A percentile compares a stretch with the other conserved stretches of the same genome.
Evolutionary conservation across 2,113 vertebrate species (phyloP).

Genomic region (Dromiciops gliroides): DNA sequence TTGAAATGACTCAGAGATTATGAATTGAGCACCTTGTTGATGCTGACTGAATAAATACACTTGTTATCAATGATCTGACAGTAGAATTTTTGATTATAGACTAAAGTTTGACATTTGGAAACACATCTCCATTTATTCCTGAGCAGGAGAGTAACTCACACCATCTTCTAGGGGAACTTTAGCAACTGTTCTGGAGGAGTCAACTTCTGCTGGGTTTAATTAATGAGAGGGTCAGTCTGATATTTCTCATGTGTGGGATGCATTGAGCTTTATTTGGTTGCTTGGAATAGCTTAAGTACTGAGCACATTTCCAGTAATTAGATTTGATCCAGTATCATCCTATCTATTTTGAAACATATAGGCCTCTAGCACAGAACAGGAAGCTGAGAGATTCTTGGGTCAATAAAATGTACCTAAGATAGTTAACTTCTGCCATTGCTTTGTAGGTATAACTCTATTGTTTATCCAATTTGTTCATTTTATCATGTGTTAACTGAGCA

Average conservation of each 20-base stretch:
- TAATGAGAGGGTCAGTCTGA: slow-evolving; percentile 72
- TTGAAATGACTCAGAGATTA: slow-evolving; percentile 66
- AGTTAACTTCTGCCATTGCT: not conserved
- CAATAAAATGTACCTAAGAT: not conserved
- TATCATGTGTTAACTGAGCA: not conserved
- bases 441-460: slow-evolving; percentile 13
- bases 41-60: slow-evolving; percentile 72
- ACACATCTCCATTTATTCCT: slow-evolving; percentile 66
- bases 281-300: not conserved
- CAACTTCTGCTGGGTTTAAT: slow-evolving; percentile 76
- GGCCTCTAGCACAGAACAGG: not conserved
- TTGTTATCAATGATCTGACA: slow-evolving; percentile 75
- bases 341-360: slow-evolving; percentile 16
- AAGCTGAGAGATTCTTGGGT: not conserved
- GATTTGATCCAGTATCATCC: not conserved
- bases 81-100: slow-evolving; percentile 77
- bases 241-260: slow-evolving; percentile 46
- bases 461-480: not conserved
- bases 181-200: slow-evolving; percentile 70
- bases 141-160: slow-evolving; percentile 64
- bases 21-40: slow-evolving; percentile 47
- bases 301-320: not conserved
- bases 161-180: slow-evolving; percentile 39
- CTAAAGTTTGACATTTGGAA: slow-evolving; percentile 71
- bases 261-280: slow-evolving; percentile 49